These are phyloP conservation scores for Anas platyrhynchos DNA, from an alignment of 2,113 vertebrate genomes.

Conservation along the genomic window DNA sequence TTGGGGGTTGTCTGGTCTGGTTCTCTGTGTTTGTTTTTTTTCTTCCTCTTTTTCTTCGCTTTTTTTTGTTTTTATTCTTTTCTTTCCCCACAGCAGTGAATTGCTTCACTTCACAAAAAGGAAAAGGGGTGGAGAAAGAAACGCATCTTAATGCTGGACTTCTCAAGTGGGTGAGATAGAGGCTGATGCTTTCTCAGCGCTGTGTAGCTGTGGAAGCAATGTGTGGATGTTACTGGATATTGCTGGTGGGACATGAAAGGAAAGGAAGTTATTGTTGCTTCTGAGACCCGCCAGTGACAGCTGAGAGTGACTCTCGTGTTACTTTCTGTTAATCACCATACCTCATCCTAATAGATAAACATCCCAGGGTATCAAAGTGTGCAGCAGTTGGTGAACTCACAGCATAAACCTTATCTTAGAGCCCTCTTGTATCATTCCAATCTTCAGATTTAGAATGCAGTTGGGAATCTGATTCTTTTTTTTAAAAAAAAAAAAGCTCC, in stretches of 20 bases:
- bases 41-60: neutral
- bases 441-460: neutral
- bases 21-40: neutral
- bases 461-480: neutral
- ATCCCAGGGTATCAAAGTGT: neutral
- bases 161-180: neutral
- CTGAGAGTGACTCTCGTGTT: neutral
- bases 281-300: neutral
- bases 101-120: neutral
- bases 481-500: neutral
- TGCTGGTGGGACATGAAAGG: neutral
- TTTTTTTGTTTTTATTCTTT: neutral
- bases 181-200: neutral
- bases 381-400: neutral
- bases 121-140: neutral
- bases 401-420: neutral
- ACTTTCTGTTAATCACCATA: neutral
- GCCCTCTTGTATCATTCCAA: neutral
- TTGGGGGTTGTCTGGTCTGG: neutral
- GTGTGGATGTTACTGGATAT: neutral
- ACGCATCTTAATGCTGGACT: neutral
- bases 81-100: neutral
- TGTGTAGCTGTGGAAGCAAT: neutral
- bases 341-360: neutral
- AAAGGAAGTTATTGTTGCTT: neutral